Conservation (phyloP, 2,113 vertebrate genomes). For the Bucco capensis region DNA sequence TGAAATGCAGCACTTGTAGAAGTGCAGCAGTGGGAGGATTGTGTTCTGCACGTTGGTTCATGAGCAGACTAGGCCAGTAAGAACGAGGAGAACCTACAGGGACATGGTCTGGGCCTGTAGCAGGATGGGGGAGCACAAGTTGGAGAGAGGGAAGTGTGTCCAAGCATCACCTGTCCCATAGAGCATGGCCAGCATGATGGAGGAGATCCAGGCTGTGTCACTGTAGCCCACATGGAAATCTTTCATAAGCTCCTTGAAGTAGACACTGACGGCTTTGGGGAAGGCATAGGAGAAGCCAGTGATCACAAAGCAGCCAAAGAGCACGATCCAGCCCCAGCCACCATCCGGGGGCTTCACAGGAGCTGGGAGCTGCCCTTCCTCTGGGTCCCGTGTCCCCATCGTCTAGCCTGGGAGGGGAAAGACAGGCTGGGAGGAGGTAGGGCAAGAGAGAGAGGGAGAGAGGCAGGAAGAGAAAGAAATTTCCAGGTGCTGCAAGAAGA, state of each 20-base stretch:
- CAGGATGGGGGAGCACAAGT: neutral
- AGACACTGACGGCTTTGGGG: conserved; percentile 80
- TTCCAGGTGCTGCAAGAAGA: neutral
- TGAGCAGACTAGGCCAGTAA: neutral
- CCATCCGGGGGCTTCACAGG: conserved; percentile 70
- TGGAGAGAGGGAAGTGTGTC: neutral
- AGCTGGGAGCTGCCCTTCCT: conserved; percentile 32
- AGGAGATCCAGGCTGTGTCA: conserved; percentile 82
- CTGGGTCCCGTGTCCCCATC: conserved; percentile 64
- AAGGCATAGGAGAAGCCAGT: conserved; percentile 80
- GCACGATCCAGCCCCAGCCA: conserved; percentile 77
- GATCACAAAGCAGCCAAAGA: conserved; percentile 76
- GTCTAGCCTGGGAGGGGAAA: neutral
- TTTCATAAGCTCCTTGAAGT: conserved; percentile 78
- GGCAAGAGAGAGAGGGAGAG: neutral
- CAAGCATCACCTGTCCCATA: conserved; percentile 75
- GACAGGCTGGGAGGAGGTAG: neutral
- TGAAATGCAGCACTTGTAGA: neutral
- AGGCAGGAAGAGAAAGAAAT: neutral
- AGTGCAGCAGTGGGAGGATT: neutral
- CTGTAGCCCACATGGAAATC: conserved; percentile 79
- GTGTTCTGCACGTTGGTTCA: neutral
- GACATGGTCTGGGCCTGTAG: neutral
- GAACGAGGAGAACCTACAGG: neutral
- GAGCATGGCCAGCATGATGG: conserved; percentile 81